A percentile compares a stretch with the other conserved stretches of the same genome.
Conservation (phyloP, 1,140 invertebrate species). For the Doryteuthis pealeii region DNA sequence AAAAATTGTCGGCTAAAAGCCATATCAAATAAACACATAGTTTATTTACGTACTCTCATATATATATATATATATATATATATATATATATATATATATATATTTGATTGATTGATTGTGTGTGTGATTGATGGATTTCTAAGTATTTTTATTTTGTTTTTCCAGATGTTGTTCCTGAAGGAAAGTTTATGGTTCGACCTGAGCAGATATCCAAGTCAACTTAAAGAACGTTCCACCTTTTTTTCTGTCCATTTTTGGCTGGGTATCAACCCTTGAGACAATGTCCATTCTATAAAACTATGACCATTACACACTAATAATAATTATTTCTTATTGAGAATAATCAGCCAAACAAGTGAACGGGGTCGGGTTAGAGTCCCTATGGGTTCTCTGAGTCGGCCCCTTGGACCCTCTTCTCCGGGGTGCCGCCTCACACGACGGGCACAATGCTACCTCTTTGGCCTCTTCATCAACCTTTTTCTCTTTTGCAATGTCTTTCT, state of each 20-base stretch:
- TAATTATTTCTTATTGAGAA: too few relatives aligned
- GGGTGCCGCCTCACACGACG: background rate
- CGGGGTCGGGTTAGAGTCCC: background rate
- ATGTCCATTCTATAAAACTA: background rate
- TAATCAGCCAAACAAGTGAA: background rate
- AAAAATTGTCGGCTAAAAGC: too few relatives aligned
- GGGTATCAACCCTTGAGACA: background rate
- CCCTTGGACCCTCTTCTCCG: background rate
- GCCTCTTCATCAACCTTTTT: background rate
- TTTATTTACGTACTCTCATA: too few relatives aligned
- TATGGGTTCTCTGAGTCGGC: background rate
- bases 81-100: too few relatives aligned
- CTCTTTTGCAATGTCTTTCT: slow-evolving; percentile 10
- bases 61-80: too few relatives aligned
- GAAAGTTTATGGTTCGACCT: too few relatives aligned
- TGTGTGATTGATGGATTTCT: too few relatives aligned
- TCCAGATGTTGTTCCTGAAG: too few relatives aligned
- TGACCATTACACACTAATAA: background rate
- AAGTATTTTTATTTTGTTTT: too few relatives aligned
- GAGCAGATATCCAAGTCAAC: background rate
- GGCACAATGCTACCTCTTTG: background rate
- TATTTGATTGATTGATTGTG: too few relatives aligned
- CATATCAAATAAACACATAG: too few relatives aligned
- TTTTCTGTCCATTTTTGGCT: background rate
- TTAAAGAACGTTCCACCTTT: background rate